Base-by-base conservation (phyloP, 2,113 vertebrate genomes). In the Hydropotes inermis region DNA sequence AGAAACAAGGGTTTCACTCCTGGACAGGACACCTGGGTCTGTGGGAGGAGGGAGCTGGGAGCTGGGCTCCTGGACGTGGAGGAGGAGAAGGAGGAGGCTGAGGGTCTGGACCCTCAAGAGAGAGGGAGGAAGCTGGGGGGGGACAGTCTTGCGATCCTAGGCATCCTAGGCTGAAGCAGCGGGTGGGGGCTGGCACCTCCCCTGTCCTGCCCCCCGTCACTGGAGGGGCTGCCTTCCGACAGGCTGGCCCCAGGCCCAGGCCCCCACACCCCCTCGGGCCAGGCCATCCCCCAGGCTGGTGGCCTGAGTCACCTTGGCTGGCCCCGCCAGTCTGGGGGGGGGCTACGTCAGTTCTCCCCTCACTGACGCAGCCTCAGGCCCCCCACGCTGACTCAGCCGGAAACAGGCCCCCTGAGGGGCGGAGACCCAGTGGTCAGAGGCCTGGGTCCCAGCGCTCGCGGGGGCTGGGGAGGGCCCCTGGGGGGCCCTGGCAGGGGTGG, bases 241-340 rank as follows among this genome's bases (percentile, higher is more conserved):
- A 5, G 50, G 36, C 85, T 87, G 83, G 95, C 97, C 61, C 60
- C 47, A 9, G 86, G 64, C 95, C 94, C 95, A 74, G 92, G 52
- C 94, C 86, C 81, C 81, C 47, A 36, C 47, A 30, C 91, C 87
- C 60, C 87, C 90, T 85, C 50, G 1, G 89, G 87, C 91, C 81
- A 78, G 95, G 85, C 97, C 94, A 91, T 96, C 94, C 97, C 94
- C 94, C 92, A 82, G 89, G 95, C 97, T 95, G 89, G 96, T 97
- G 97, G 97, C 95, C 97, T 98, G 98, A 98, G 97, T 98, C 98
- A 98, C 97, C 96, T 98, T 96, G 97, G 97, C 97, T 96, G 95
- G 97, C 96, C 97, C 89, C 3, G 4, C 87, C 15, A 7, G 95
- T 95, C 70, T 87, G 82, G 92, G 92, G 95, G 95, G 96, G 97